Evolutionary conservation across 2,797 vertebrate species (phyloP).

Genomic region (Chrosomus eos): DNA sequence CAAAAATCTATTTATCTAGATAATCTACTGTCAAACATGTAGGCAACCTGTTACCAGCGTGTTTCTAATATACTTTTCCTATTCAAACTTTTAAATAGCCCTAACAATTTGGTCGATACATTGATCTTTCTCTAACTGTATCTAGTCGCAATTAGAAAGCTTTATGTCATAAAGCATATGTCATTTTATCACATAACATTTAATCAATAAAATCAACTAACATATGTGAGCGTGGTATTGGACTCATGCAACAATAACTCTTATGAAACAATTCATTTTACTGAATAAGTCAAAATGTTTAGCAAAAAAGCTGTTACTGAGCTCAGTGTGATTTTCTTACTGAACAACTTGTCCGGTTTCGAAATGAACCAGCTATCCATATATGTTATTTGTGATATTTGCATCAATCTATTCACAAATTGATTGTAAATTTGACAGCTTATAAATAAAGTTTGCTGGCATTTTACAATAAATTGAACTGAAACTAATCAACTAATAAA

Average conservation of each 20-base stretch:
- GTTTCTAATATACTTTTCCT: neutral
- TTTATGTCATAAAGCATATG: too few species aligned
- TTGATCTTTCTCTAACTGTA: neutral
- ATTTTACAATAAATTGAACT: neutral
- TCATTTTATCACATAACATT: neutral
- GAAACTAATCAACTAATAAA: neutral
- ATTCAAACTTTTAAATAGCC: neutral
- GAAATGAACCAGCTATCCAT: neutral
- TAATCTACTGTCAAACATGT: constrained; percentile 3
- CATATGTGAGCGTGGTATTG: neutral
- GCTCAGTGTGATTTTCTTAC: neutral
- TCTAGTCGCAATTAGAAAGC: too few species aligned
- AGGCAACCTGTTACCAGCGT: neutral
- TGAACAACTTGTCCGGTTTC: neutral
- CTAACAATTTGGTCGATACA: neutral
- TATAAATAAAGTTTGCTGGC: neutral
- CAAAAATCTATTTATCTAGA: constrained; percentile 6
- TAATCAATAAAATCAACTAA: neutral
- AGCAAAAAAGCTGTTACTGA: neutral
- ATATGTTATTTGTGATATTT: neutral
- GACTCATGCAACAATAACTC: neutral
- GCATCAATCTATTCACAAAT: neutral
- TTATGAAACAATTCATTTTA: neutral
- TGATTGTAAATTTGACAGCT: neutral
- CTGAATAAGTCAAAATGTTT: neutral